Evolutionary conservation across 64 coral and sea anemone species (phyloP).

Genomic region (Catalaphyllia jardinei): DNA sequence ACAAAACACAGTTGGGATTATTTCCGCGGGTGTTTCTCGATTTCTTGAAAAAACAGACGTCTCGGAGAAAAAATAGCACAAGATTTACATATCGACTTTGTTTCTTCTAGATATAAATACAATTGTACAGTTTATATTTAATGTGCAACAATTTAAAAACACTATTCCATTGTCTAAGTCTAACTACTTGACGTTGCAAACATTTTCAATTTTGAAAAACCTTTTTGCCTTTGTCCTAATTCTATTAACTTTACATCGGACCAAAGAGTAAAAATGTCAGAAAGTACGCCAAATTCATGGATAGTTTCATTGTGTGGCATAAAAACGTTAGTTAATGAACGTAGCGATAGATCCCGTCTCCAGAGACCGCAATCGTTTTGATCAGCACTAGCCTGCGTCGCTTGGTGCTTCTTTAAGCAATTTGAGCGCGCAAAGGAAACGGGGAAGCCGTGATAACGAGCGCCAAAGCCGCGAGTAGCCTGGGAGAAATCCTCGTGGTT

Average conservation of each 20-base stretch:
- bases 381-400: no score
- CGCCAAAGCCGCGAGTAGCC: no score
- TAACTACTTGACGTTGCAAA: background rate
- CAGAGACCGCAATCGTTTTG: background rate
- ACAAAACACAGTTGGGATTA: background rate
- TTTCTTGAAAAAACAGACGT: conserved; percentile 22
- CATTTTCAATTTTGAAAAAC: background rate
- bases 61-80: conserved; percentile 5
- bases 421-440: no score
- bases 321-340: background rate
- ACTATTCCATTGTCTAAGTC: background rate
- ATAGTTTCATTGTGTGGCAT: background rate
- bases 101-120: conserved; percentile 33
- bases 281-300: background rate
- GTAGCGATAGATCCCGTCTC: background rate
- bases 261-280: background rate
- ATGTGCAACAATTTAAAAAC: conserved; percentile 5
- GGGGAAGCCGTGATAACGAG: no score
- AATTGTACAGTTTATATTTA: conserved; percentile 10
- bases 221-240: background rate
- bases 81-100: background rate
- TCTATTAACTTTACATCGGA: background rate
- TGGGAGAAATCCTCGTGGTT: no score
- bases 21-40: background rate
- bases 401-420: no score